Evolutionary conservation across 2,888 invertebrate genomes (phyloP).

Genomic region (Drosophila flavopinicola): DNA sequence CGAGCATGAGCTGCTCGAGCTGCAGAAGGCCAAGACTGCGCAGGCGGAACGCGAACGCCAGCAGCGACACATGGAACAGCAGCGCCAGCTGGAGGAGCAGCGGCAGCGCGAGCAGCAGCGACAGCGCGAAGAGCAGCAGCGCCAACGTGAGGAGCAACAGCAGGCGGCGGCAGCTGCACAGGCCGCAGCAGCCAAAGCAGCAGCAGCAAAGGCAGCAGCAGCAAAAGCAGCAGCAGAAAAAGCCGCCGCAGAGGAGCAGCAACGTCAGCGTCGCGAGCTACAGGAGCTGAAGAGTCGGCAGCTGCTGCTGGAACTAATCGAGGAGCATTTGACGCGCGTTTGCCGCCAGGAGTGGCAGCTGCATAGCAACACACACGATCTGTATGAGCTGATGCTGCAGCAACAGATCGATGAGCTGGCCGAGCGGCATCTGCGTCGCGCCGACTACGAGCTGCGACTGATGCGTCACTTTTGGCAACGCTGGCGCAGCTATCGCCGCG

Average conservation of each 20-base stretch:
- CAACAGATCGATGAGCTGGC: conserved; percentile 2
- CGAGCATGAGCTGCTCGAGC: conserved; percentile 45
- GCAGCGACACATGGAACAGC: conserved; percentile 18
- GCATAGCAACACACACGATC: conserved; percentile 1
- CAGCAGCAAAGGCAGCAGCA: neutral
- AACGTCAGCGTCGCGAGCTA: neutral
- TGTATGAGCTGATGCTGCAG: conserved; percentile 26
- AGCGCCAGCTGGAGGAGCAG: conserved; percentile 8
- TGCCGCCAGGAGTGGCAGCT: conserved; percentile 25
- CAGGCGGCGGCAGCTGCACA: neutral
- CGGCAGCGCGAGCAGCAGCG: conserved; percentile 6
- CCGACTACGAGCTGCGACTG: conserved; percentile 78
- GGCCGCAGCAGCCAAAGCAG: too few relatives aligned
- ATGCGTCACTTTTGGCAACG: conserved; percentile 83
- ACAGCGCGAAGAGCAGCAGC: conserved; percentile 1
- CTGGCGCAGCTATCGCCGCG: conserved; percentile 84
- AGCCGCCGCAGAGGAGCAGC: neutral
- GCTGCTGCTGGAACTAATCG: conserved; percentile 10
- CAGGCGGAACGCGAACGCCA: conserved; percentile 31
- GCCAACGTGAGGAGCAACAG: neutral
- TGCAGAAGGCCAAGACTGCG: conserved; percentile 44
- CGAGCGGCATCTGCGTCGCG: conserved; percentile 10
- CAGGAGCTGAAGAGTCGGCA: neutral
- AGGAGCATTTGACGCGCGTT: conserved; percentile 1
- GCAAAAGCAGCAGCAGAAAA: neutral